Evolutionary conservation across 2,113 vertebrate genomes (phyloP), one percentile per base, ranked within the genome.

Genomic region (Xiphias gladius): DNA sequence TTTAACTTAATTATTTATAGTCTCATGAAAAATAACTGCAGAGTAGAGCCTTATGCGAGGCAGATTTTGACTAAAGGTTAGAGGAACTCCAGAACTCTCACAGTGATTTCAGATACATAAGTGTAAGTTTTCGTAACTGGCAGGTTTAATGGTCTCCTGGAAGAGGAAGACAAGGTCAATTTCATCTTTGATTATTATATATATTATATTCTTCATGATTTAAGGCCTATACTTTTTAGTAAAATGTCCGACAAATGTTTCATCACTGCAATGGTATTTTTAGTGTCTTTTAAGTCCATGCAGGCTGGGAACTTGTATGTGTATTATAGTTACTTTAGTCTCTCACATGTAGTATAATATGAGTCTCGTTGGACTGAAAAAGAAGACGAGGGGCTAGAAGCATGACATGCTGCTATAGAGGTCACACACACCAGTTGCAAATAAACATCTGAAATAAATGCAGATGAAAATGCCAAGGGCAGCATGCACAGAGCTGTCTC

Each of bases 391-490:
- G 80, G 68, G 20, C 19, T 14, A 9, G 43, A 39, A 35, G 32
- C 10, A 19, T 46, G 58, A 74, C 50, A 55, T 32, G 46, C 72
- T 50, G 54, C 58, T 24, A 24, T 39, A 74, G 70, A 74, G 55
- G 70, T 78, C 39, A 73, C 32, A 73, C 37, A 55, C 12, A 37
- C 24, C 2, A 1, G 14, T 13, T 48, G 63, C 57, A 65, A 70
- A 43, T n/a, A 41, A 50, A 81, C 52, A 66, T 41, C 61, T 76
- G 39, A 66, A 71, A 66, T 59, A 50, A 55, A 39, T 35, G 17
- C 16, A 32, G 16, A 57, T n/a, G 39, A 67, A 73, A 80, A 83
- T 64, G 67, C 9, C 41, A n/a, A 61, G 12, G 37, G 5, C 12
- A 70, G 50, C 19, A 16, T 28, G 48, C 48, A 35, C 52, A 39